These are phyloP conservation scores for Lasiurus cinereus DNA, from an alignment of 2,113 vertebrate genomes.

Conservation along the genomic window DNA sequence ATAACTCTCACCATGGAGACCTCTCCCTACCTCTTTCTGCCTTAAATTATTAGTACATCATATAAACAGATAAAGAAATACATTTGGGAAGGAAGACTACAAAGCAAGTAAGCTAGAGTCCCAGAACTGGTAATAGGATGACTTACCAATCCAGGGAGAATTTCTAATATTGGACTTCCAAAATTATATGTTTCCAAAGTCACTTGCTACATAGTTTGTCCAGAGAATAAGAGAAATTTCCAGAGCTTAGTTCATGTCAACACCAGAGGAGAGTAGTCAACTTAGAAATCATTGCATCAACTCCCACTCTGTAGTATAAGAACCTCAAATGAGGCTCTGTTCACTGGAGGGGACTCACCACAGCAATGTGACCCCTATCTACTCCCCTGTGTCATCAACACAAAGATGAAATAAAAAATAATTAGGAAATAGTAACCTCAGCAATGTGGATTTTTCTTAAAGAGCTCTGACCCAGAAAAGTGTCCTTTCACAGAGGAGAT, in stretches of 20 bases:
- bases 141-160: constrained; percentile 37
- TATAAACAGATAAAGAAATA: constrained; percentile 57
- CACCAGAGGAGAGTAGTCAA: constrained; percentile 43
- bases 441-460: constrained; percentile 62
- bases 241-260: constrained; percentile 12
- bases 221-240: constrained; percentile 48
- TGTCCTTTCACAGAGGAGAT: constrained; percentile 46
- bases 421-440: constrained; percentile 39
- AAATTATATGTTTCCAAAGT: constrained; percentile 33
- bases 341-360: constrained; percentile 47
- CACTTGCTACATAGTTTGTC: background rate
- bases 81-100: constrained; percentile 15
- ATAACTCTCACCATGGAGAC: constrained; percentile 60
- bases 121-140: background rate
- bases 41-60: constrained; percentile 61
- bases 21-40: constrained; percentile 12
- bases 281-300: constrained; percentile 52
- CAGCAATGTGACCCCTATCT: background rate
- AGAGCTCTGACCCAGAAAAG: constrained; percentile 49
- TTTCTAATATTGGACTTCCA: constrained; percentile 52
- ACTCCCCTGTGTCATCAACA: background rate
- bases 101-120: constrained; percentile 26
- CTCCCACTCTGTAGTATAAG: constrained; percentile 6
- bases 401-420: constrained; percentile 56
- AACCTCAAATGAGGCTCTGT: constrained; percentile 41